These are phyloP conservation scores for Nemotelus nigrinus DNA, from an alignment of 2,888 invertebrate genomes.

Conservation along the genomic window DNA sequence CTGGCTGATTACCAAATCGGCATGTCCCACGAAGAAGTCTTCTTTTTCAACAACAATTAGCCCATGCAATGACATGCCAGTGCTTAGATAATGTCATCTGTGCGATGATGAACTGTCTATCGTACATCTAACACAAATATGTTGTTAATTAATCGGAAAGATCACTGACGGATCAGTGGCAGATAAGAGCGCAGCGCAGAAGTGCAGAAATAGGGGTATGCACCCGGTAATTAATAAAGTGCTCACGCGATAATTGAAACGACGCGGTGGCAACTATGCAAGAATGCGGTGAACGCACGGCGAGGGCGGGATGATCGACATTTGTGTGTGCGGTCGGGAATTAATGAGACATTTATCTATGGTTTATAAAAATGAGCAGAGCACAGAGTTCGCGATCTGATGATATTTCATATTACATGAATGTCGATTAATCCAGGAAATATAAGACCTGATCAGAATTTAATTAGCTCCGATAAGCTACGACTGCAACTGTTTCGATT, in stretches of 20 bases:
- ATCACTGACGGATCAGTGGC: neutral
- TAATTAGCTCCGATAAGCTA: neutral
- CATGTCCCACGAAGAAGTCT: neutral
- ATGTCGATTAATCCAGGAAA: neutral
- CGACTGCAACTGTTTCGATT: neutral
- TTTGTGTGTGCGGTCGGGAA: no score
- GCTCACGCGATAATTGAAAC: conserved; percentile 6
- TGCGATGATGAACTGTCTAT: no score
- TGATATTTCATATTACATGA: neutral
- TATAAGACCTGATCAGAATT: neutral
- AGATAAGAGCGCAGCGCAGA: neutral
- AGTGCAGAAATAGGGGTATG: neutral
- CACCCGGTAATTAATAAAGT: neutral
- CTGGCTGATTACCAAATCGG: conserved; percentile 8
- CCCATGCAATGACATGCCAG: no score
- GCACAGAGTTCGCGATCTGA: neutral
- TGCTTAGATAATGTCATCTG: no score
- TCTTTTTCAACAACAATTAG: no score
- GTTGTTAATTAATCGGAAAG: neutral
- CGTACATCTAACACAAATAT: no score
- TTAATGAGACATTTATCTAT: neutral
- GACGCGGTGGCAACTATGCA: neutral
- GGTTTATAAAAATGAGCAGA: neutral
- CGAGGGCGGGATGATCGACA: no score
- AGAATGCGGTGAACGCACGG: no score